Percentiles rank a stretch among this genome's conserved stretches.
These are phyloP conservation scores for Phrynosoma blainvillii DNA, from an alignment of 2,113 vertebrate species.

Conservation along the genomic window DNA sequence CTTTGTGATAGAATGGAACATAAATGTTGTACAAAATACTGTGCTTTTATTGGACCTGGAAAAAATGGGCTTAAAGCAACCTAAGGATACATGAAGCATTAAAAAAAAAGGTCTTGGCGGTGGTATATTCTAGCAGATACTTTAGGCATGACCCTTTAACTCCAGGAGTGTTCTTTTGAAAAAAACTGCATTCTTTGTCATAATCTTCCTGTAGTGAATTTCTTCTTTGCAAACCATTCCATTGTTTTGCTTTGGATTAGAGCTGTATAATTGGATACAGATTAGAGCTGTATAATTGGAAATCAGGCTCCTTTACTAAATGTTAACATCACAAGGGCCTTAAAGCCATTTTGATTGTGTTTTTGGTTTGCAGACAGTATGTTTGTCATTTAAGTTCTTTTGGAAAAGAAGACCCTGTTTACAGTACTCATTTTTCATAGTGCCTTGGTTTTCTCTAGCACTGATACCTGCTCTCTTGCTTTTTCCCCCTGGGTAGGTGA, in stretches of 20 bases:
- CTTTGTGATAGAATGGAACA: neutral
- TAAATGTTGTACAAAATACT: neutral
- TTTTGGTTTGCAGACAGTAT: neutral
- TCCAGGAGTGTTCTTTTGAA: neutral
- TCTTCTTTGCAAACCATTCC: neutral
- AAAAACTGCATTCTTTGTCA: neutral
- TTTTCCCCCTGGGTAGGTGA: constrained; percentile 81
- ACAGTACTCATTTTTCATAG: neutral
- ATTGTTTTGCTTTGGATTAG: neutral
- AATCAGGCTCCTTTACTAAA: neutral
- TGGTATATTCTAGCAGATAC: neutral
- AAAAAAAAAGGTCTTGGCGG: too few species aligned
- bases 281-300: too few species aligned
- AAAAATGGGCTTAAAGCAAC: neutral
- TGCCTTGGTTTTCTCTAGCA: neutral
- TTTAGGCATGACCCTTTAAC: neutral
- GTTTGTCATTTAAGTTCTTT: neutral
- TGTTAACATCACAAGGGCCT: neutral
- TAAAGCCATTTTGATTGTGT: neutral
- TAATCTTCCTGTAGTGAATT: neutral
- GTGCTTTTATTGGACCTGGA: neutral
- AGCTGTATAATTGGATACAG: too few species aligned
- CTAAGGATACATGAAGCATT: too few species aligned
- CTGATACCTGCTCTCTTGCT: neutral
- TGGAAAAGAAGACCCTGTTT: neutral